A percentile compares a stretch with the other conserved stretches of the same genome.
These are phyloP conservation scores for Chloromyia formosa DNA, from an alignment of 2,888 invertebrate genomes.

Conservation along the genomic window DNA sequence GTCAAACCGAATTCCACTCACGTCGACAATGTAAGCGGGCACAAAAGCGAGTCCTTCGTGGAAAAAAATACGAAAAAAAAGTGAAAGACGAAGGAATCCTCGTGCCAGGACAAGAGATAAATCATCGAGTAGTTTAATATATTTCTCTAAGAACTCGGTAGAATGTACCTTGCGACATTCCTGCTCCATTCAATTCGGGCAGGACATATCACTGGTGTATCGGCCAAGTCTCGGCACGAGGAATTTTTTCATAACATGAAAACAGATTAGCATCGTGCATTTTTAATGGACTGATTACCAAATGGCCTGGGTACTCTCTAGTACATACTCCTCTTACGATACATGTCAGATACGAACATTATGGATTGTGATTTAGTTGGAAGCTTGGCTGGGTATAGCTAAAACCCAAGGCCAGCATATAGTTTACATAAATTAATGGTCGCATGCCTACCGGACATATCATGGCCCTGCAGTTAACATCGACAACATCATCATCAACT, in stretches of 20 bases:
- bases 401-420: background rate
- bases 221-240: conserved; percentile 26
- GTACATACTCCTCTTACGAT: conserved; percentile 17
- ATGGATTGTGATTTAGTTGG: conserved; percentile 25
- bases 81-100: conserved; percentile 20
- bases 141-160: conserved; percentile 41
- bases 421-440: conserved; percentile 38
- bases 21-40: conserved; percentile 41
- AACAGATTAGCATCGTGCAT: conserved; percentile 35
- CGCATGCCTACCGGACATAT: conserved; percentile 41
- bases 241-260: conserved; percentile 48
- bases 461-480: background rate
- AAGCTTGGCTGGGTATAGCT: background rate
- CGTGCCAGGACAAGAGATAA: conserved; percentile 47
- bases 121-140: conserved; percentile 50
- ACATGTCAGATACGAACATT: conserved; percentile 12
- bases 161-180: conserved; percentile 34
- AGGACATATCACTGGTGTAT: conserved; percentile 41
- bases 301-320: background rate
- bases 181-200: conserved; percentile 11
- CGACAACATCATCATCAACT: conserved; percentile 21
- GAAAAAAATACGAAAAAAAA: conserved; percentile 18
- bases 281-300: conserved; percentile 43
- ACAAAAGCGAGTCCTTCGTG: too few relatives aligned
- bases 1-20: conserved; percentile 46